Evolutionary conservation across 1,140 invertebrate genomes (phyloP).

Genomic region (Babylonia areolata): DNA sequence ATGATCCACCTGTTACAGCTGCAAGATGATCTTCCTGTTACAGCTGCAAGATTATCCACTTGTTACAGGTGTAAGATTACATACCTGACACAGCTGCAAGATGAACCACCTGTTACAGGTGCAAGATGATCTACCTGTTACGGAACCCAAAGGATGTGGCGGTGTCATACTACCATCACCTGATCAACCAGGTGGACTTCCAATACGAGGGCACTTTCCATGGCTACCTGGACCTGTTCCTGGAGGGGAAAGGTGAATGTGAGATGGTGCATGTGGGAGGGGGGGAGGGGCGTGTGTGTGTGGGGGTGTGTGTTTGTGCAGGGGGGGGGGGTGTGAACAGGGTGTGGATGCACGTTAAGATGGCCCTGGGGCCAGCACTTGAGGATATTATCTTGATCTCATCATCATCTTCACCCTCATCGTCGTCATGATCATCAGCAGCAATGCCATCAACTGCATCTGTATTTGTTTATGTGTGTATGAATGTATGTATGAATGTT

Average conservation of each 20-base stretch:
- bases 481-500: no score
- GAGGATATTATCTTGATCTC: no score
- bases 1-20: conserved; percentile 54
- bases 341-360: no score
- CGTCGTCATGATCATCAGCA: no score
- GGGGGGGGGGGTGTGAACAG: neutral
- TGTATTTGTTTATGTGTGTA: neutral
- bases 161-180: conserved; percentile 62
- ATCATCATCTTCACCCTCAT: no score
- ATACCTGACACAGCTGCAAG: neutral
- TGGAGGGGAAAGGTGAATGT: conserved; percentile 53
- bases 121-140: conserved; percentile 56
- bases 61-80: neutral
- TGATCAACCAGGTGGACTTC: conserved; percentile 46
- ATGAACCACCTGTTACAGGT: neutral
- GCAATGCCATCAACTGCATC: no score
- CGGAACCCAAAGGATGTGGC: conserved; percentile 64
- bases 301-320: neutral
- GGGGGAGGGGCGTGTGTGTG: conserved; percentile 18
- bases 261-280: neutral
- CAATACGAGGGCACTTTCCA: conserved; percentile 58
- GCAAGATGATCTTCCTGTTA: no score
- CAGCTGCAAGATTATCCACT: no score
- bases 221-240: conserved; percentile 51
- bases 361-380: no score